Base-by-base conservation (phyloP, 1,140 invertebrate genomes). In the Ruditapes philippinarum region DNA sequence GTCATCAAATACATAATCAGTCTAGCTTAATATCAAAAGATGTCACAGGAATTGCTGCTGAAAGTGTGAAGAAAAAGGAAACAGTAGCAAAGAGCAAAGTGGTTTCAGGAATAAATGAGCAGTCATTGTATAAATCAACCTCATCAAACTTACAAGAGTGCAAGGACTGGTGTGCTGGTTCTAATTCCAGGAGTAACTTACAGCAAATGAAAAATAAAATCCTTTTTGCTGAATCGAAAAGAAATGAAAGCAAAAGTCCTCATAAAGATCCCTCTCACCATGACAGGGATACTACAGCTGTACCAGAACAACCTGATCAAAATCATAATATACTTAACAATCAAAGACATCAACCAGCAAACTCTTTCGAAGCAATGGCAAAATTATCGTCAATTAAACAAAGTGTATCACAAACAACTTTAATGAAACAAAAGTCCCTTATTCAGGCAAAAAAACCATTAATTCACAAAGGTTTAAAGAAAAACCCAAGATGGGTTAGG, bases 71-170 rank as follows among this genome's bases (percentile, higher is more conserved):
- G 22, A 54, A 19, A 54, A 54, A 54, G 22, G 51, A 54, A 14
- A 19, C 19, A 22, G 51, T 4, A 4, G 51, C 51, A 14, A 73
- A 12, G 38, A 38, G 0, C 38, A n/a, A n/a, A n/a, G 9, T 73
- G 17, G 25, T 65, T 31, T 38, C 36, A 19, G 31, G 19, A n/a
- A 14, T 14, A 40, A 73, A 17, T 22, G 9, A 73, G 19, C 33
- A 9, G 3, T 9, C 51, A 4, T 7, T 49, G 7, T 49, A 49
- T 49, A 57, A 57, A 4, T 4, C n/a, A n/a, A 11, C n/a, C 25
- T 28, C 57, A 1, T 38, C 65, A 70, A 74, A 9, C 38, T 49
- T 74, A 45, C 38, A 74, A 25, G 70, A 74, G n/a, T 74, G 70
- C 22, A 74, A 25, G n/a, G 70, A 74, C 1, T 25, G 45, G 2